Percentiles rank a stretch among this genome's conserved stretches.
Evolutionary conservation across 1,140 invertebrate genomes (phyloP).

Genomic region (Agrypnia vestita): DNA sequence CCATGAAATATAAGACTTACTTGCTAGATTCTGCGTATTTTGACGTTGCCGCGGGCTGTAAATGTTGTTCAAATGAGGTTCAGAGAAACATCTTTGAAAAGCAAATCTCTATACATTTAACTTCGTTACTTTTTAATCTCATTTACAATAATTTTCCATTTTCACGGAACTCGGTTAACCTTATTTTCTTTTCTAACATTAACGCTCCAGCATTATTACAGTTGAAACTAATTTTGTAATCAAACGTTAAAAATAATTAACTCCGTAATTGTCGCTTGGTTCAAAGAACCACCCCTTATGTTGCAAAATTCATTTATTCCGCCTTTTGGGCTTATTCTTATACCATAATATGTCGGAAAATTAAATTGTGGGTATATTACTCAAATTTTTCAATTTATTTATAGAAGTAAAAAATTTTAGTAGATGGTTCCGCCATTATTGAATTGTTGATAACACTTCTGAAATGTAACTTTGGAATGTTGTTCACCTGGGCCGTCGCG

Average conservation of each 20-base stretch:
- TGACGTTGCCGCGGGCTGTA: background rate
- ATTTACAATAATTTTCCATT: background rate
- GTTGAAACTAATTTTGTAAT: conserved; percentile 6
- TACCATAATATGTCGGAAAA: too few species aligned
- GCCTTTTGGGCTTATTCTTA: too few species aligned
- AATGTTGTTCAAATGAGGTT: background rate
- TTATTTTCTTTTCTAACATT: conserved; percentile 26
- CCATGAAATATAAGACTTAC: too few species aligned
- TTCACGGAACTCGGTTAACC: background rate
- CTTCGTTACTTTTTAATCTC: conserved; percentile 18
- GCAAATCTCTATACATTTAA: conserved; percentile 5
- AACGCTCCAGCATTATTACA: conserved; percentile 14
- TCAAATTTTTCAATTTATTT: too few species aligned
- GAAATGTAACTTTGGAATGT: too few species aligned
- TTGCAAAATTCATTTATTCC: background rate
- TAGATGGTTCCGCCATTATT: too few species aligned
- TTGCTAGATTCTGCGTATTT: too few species aligned
- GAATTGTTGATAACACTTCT: too few species aligned
- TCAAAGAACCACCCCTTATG: background rate
- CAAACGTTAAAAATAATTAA: conserved; percentile 30
- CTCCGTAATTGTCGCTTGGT: background rate
- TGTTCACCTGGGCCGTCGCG: too few species aligned
- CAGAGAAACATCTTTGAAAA: conserved; percentile 10
- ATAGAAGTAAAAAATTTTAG: too few species aligned
- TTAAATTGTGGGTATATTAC: too few species aligned